These are phyloP conservation scores for Melinaea marsaeus DNA, from an alignment of 2,888 invertebrate species.

Conservation along the genomic window DNA sequence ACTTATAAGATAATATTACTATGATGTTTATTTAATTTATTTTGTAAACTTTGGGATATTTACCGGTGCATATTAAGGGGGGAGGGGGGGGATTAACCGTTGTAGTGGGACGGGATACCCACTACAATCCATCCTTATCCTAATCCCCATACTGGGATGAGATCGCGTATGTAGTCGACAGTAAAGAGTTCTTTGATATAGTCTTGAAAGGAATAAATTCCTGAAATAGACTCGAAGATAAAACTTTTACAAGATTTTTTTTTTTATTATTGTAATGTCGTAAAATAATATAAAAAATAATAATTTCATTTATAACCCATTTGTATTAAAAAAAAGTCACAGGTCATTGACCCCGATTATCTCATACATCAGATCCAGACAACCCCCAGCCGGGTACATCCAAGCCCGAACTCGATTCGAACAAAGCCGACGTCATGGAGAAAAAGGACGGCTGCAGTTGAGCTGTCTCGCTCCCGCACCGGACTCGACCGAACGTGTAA, in stretches of 20 bases:
- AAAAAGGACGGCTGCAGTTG: conserved; percentile 65
- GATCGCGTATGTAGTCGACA: too few species aligned
- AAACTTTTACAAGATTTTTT: too few species aligned
- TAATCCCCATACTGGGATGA: too few species aligned
- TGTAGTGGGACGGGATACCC: too few species aligned
- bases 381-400: conserved; percentile 56
- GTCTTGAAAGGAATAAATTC: too few species aligned
- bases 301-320: neutral
- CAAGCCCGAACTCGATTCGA: conserved; percentile 46
- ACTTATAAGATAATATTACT: neutral
- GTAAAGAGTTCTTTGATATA: neutral
- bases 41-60: neutral
- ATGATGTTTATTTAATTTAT: neutral
- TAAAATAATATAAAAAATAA: too few species aligned
- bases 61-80: neutral
- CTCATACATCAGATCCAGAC: conserved; percentile 52
- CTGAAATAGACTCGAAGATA: too few species aligned
- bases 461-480: conserved; percentile 50
- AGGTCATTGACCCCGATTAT: neutral
- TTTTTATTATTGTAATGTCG: too few species aligned
- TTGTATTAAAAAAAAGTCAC: neutral
- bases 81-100: too few species aligned
- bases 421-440: conserved; percentile 45
- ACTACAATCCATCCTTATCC: too few species aligned
- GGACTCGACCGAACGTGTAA: conserved; percentile 73